Conservation (phyloP, 1,140 invertebrate genomes). For the Anoplolepis gracilipes region DNA sequence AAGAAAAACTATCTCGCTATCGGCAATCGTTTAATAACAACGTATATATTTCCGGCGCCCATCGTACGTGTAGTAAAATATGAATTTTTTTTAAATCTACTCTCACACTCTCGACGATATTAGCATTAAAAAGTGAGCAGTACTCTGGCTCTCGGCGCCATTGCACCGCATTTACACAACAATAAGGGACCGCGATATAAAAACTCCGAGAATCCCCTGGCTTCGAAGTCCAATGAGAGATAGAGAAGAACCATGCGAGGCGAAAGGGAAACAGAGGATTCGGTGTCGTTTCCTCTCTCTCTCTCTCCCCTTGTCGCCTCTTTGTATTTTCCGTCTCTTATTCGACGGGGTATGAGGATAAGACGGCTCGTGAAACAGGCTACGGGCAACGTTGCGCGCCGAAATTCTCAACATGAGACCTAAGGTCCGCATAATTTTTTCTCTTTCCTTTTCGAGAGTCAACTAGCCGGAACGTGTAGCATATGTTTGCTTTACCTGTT, state of each 20-base stretch:
- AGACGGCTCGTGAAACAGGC: slow-evolving; percentile 56
- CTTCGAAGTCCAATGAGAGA: slow-evolving; percentile 67
- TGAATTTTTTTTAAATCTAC: slow-evolving; percentile 82
- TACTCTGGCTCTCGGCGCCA: slow-evolving; percentile 82
- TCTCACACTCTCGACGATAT: slow-evolving; percentile 76
- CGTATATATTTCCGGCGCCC: background rate
- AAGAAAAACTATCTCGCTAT: background rate
- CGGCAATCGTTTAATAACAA: background rate
- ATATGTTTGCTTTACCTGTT: slow-evolving; percentile 70
- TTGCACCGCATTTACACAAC: slow-evolving; percentile 85
- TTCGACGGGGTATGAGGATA: slow-evolving; percentile 35
- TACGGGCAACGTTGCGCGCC: slow-evolving; percentile 66
- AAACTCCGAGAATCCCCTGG: slow-evolving; percentile 83
- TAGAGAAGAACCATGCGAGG: slow-evolving; percentile 61
- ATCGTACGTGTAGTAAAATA: background rate
- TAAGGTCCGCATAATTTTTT: slow-evolving; percentile 73
- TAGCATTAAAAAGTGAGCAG: slow-evolving; percentile 84
- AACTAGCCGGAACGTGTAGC: slow-evolving; percentile 75
- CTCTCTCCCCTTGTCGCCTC: background rate
- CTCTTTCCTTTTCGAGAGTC: slow-evolving; percentile 68
- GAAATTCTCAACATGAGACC: slow-evolving; percentile 79
- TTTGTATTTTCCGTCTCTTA: slow-evolving; percentile 28
- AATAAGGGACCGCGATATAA: slow-evolving; percentile 84
- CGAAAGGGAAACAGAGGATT: slow-evolving; percentile 70
- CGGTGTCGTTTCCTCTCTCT: slow-evolving; percentile 21